Evolutionary conservation across 2,797 vertebrate species (phyloP).

Genomic region (Botia kubotai): DNA sequence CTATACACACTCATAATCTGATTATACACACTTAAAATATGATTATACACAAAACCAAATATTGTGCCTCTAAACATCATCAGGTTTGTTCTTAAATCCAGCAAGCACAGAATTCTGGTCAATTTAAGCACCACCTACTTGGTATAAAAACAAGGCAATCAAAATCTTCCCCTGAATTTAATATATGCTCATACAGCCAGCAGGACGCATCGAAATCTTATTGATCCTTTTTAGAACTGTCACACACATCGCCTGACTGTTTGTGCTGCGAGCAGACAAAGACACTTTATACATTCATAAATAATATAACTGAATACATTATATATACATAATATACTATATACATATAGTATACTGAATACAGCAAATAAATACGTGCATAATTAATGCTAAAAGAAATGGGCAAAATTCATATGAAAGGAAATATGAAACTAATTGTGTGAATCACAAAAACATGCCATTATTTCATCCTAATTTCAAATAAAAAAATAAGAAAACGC

Average conservation of each 20-base stretch:
- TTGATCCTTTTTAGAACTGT: constrained; percentile 61
- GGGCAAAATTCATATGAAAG: background rate
- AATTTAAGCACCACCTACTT: constrained; percentile 60
- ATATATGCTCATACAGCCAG: constrained; percentile 67
- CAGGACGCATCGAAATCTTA: constrained; percentile 60
- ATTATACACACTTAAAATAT: no score
- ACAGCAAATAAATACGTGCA: background rate
- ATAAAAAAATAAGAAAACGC: no score
- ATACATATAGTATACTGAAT: no score
- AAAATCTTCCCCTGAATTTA: constrained; percentile 62
- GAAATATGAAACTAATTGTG: background rate
- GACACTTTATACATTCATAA: background rate
- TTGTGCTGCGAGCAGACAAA: background rate
- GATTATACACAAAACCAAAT: no score
- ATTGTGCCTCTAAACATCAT: constrained; percentile 41
- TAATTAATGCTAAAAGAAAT: background rate
- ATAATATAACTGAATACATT: background rate
- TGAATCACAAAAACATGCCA: background rate
- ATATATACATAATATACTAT: no score
- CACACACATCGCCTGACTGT: background rate
- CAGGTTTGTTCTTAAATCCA: constrained; percentile 66
- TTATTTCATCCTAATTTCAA: no score
- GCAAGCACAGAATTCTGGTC: constrained; percentile 65
- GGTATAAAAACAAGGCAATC: constrained; percentile 70
- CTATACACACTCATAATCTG: no score